A percentile compares a stretch with the other conserved stretches of the same genome.
phyloP scores from a whole-genome alignment of 2,113 vertebrate species.

The Dinomys branickii region DNA sequence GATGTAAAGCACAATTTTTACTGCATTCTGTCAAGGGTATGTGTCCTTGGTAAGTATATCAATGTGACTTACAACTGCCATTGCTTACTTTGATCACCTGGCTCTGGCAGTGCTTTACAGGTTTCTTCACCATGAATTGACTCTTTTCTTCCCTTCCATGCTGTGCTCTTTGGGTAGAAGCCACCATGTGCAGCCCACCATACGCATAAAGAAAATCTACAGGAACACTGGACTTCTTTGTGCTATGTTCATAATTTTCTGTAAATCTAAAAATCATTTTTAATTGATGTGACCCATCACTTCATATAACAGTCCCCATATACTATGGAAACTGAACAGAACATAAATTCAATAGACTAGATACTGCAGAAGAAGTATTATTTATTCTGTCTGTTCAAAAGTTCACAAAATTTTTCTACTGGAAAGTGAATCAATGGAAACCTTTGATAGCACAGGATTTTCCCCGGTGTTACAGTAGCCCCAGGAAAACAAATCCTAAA shows the following conservation, averaged over 20 bases:
- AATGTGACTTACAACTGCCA: background rate
- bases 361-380: slow-evolving; percentile 16
- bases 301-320: background rate
- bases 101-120: background rate
- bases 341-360: background rate
- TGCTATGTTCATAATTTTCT: background rate
- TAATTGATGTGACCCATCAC: background rate
- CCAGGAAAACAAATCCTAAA: slow-evolving; percentile 47
- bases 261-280: background rate
- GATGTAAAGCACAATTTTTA: background rate
- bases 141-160: background rate
- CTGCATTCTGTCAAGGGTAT: background rate
- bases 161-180: background rate
- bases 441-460: slow-evolving; percentile 32
- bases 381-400: slow-evolving; percentile 28
- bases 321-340: background rate
- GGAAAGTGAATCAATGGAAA: slow-evolving; percentile 45
- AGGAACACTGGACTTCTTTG: background rate
- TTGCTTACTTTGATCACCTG: background rate
- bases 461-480: background rate
- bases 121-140: background rate
- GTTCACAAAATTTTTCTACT: background rate
- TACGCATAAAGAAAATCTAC: background rate
- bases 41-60: background rate
- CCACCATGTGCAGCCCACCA: background rate